phyloP scores from a whole-genome alignment of 2,888 invertebrate species.

The Tetanocera ferruginea region DNA sequence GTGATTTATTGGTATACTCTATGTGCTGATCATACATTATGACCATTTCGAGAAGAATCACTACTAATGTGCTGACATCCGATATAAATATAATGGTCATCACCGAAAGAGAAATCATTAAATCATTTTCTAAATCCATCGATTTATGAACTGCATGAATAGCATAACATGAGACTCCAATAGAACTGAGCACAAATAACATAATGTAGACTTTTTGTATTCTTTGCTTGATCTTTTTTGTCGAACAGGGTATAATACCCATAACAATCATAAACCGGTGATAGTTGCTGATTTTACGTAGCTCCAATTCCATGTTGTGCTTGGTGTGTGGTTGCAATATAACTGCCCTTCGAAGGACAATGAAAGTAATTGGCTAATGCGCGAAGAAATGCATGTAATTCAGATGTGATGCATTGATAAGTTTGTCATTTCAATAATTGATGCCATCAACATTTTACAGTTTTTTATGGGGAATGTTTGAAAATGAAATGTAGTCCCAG shows the following conservation, averaged over 20 bases:
- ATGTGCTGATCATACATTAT: constrained; percentile 50
- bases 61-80: constrained; percentile 50
- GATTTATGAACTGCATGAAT: constrained; percentile 32
- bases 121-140: constrained; percentile 37
- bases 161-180: constrained; percentile 46
- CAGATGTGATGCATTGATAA: background rate
- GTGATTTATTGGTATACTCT: constrained; percentile 47
- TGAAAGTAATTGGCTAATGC: background rate
- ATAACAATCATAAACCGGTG: constrained; percentile 42
- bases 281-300: background rate
- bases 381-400: background rate
- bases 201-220: constrained; percentile 55
- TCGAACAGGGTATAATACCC: constrained; percentile 59
- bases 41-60: constrained; percentile 54
- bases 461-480: background rate
- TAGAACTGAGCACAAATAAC: constrained; percentile 43
- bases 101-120: constrained; percentile 54
- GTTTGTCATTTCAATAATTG: background rate
- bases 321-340: background rate
- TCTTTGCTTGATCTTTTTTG: constrained; percentile 35
- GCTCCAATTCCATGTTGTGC: background rate
- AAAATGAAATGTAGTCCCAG: background rate
- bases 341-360: background rate
- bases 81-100: constrained; percentile 53
- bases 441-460: background rate